Conservation (phyloP, 1,140 invertebrate species). For the Paralvinella palmiformis region DNA sequence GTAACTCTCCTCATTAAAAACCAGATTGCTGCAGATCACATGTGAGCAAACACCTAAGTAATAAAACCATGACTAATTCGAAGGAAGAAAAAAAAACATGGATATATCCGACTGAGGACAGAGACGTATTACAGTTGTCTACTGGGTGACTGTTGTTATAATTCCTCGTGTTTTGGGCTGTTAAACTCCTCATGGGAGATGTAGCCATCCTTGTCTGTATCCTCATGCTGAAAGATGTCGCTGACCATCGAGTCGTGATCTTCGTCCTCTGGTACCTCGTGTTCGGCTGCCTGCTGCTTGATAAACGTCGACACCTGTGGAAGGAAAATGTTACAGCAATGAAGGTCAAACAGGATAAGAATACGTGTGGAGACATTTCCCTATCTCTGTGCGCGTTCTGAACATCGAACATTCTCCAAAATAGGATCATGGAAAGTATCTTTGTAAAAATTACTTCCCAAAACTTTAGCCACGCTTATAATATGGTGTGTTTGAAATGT, state of each 20-base stretch:
- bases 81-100: too few species aligned
- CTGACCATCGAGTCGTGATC: constrained; percentile 90
- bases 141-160: constrained; percentile 61
- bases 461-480: too few species aligned
- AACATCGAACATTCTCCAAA: not conserved
- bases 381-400: not conserved
- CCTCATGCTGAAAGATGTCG: constrained; percentile 92
- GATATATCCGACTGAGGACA: too few species aligned
- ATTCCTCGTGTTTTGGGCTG: constrained; percentile 92
- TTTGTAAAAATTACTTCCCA: not conserved
- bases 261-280: constrained; percentile 16
- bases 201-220: constrained; percentile 59
- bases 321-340: not conserved
- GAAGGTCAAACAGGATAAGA: not conserved
- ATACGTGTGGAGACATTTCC: not conserved
- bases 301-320: constrained; percentile 79
- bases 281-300: constrained; percentile 65
- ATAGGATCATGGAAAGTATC: not conserved
- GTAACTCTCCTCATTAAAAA: too few species aligned
- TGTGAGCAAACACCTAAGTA: too few species aligned
- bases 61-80: too few species aligned
- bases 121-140: too few species aligned
- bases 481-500: too few species aligned
- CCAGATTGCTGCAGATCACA: too few species aligned
- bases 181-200: constrained; percentile 94